Evolutionary conservation across 2,888 invertebrate genomes (phyloP), one percentile per base, ranked within the genome.

Genomic region (Phaedon cochleariae): DNA sequence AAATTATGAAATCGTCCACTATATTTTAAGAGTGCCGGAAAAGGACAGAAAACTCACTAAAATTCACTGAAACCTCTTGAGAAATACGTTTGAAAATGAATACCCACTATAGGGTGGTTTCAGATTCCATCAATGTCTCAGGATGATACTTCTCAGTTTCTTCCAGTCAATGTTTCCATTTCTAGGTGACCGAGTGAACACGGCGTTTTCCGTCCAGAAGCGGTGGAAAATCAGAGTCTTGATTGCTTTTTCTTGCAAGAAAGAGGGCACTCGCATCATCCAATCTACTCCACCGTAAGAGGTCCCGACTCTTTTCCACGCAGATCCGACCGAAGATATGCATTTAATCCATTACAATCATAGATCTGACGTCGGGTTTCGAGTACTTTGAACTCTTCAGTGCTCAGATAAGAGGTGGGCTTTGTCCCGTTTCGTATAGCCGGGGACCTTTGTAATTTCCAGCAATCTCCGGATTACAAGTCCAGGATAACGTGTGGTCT

Each of bases 301-400:
- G n/a, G n/a, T n/a, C n/a, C n/a, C n/a, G n/a, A 70, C 64, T 66
- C 64, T 69, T 59, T 69, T 63, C 67, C 37, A 64, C 67, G 61
- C 69, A 74, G 73, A 73, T 72, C 64, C 55, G 64, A 57, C 69
- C 69, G 58, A 72, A 74, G 75, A 76, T 76, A 74, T 74, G 71
- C 73, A 72, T 67, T 74, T 74, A 76, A 74, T 76, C 76, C 76
- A 76, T 76, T 76, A 76, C 73, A 74, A 74, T 74, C 73, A 72
- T 70, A 71, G 73, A 69, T 75, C 70, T 70, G 69, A 71, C 70
- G 73, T 73, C 67, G 67, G 52, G 55, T 31, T 22, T 58, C 59
- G 49, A 59, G 67, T 65, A 70, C 73, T 73, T 73, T 72, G 73
- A 73, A 73, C 72, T 73, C 71, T 68, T 64, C 68, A 59, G 46